These are phyloP conservation scores for Octodon degus DNA, from an alignment of 2,113 vertebrate genomes.

Conservation along the genomic window DNA sequence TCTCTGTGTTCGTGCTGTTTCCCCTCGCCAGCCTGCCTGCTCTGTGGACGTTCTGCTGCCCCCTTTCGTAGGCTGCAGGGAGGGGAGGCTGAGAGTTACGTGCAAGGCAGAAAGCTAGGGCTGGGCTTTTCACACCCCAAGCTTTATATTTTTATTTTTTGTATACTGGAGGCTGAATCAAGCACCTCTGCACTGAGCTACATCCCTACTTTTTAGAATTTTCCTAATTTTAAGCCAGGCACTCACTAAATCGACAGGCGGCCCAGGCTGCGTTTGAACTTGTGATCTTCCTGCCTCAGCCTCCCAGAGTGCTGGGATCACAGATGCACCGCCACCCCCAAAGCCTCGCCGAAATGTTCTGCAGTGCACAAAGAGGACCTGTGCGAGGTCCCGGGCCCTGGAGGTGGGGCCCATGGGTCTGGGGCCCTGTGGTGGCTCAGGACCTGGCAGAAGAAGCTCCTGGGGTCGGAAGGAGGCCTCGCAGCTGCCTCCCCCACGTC, in stretches of 20 bases:
- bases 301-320: neutral
- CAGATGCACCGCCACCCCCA: neutral
- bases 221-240: neutral
- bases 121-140: neutral
- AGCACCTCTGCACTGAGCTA: neutral
- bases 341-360: neutral
- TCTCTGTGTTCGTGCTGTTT: fast-evolving
- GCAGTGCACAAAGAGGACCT: neutral
- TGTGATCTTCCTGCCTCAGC: neutral
- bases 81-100: no score
- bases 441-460: neutral
- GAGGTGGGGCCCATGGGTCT: neutral
- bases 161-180: neutral
- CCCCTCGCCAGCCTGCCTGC: no score
- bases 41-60: no score
- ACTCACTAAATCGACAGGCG: neutral
- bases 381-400: neutral
- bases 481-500: slow-evolving; percentile 11
- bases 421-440: neutral
- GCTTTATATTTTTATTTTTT: neutral
- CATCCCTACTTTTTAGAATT: neutral
- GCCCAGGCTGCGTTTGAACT: neutral
- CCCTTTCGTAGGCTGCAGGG: neutral
- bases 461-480: neutral
- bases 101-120: fast-evolving